These are phyloP conservation scores for Carassius carassius DNA, from an alignment of 2,113 vertebrate genomes.

Conservation along the genomic window DNA sequence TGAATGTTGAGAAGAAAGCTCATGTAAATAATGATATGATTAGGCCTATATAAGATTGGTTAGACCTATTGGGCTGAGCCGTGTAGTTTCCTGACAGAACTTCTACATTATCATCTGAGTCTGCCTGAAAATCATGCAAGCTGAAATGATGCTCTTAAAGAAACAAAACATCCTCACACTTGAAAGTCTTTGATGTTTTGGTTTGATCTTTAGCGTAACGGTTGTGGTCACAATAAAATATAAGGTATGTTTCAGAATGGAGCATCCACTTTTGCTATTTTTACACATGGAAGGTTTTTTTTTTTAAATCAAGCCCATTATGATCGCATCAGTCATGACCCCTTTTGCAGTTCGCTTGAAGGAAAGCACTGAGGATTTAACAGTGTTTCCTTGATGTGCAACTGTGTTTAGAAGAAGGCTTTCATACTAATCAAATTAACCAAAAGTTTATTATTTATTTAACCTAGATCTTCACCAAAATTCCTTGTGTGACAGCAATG, in stretches of 20 bases:
- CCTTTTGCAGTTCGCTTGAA: background rate
- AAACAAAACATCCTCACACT: conserved; percentile 1
- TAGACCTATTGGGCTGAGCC: background rate
- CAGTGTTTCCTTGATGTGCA: background rate
- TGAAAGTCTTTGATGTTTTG: background rate
- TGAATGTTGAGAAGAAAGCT: background rate
- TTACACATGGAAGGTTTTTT: conserved; percentile 1
- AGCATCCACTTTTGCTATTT: background rate
- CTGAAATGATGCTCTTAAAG: conserved; percentile 1
- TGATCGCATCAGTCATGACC: background rate
- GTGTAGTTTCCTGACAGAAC: background rate
- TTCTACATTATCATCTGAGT: background rate
- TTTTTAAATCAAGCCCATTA: background rate
- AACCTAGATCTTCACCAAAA: background rate
- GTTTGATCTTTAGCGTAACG: background rate
- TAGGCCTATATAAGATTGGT: background rate
- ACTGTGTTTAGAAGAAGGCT: background rate
- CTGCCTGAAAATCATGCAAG: background rate
- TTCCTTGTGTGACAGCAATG: too few species aligned
- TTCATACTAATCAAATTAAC: background rate
- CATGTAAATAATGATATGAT: background rate
- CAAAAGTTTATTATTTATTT: background rate
- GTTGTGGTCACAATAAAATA: background rate
- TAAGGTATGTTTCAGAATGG: background rate
- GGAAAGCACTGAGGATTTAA: background rate